These are phyloP conservation scores for Colaptes auratus DNA, from an alignment of 2,113 vertebrate genomes.

Conservation along the genomic window DNA sequence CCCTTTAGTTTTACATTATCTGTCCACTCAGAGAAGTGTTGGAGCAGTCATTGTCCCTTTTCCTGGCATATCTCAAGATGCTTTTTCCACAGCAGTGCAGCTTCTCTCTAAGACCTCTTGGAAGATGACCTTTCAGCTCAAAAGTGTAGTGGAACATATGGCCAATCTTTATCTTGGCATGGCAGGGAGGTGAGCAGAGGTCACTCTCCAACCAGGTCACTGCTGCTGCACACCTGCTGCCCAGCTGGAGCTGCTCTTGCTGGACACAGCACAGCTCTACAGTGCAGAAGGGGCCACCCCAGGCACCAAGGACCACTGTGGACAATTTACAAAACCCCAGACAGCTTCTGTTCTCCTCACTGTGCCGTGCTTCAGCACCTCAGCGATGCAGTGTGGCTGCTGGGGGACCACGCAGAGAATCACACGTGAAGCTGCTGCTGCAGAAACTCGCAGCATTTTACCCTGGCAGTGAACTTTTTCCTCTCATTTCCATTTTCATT, in stretches of 20 bases:
- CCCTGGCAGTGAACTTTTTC: slow-evolving; percentile 40
- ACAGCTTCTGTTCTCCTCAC: not conserved
- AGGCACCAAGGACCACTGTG: rapidly evolving
- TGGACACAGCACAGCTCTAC: not conserved
- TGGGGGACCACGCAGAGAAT: not conserved
- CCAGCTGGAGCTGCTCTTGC: not conserved
- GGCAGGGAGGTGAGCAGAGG: not conserved
- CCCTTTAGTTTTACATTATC: not conserved
- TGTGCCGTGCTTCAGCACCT: not conserved
- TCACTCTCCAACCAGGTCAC: slow-evolving; percentile 17
- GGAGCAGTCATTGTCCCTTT: not conserved
- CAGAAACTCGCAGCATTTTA: not conserved
- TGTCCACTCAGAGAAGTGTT: not conserved
- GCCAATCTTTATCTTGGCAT: slow-evolving; percentile 32
- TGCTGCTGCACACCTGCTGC: slow-evolving; percentile 16
- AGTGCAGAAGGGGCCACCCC: not conserved
- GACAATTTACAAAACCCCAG: not conserved
- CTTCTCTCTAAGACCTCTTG: not conserved
- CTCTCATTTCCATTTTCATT: slow-evolving; percentile 55
- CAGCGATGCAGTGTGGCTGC: not conserved
- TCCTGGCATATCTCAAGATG: not conserved
- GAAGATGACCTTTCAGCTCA: not conserved
- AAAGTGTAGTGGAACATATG: not conserved
- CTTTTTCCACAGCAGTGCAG: not conserved
- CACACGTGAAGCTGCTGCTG: not conserved